Evolutionary conservation across 2,797 vertebrate species (phyloP).

Genomic region (Orientallactaga sibirica): DNA sequence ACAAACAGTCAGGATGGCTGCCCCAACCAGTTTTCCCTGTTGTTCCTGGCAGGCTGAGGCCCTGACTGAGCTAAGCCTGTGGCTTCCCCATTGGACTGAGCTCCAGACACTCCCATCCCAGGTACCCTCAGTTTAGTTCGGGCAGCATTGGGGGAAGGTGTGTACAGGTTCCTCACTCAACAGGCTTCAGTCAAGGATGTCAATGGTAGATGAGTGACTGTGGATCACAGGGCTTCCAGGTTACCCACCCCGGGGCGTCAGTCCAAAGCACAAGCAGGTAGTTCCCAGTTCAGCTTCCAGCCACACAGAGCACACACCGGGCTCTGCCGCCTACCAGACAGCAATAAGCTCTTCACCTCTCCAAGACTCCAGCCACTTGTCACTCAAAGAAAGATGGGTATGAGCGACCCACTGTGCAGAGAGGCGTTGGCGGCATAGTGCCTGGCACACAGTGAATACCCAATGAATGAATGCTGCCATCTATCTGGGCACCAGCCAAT

Average conservation of each 20-base stretch:
- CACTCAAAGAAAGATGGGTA: fast-evolving
- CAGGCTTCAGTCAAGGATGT: neutral
- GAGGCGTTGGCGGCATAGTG: neutral
- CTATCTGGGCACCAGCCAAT: neutral
- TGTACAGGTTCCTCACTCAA: neutral
- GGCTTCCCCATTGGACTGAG: neutral
- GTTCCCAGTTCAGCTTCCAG: neutral
- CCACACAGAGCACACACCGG: neutral
- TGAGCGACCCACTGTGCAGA: neutral
- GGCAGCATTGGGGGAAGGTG: too few species aligned
- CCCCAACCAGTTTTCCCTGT: constrained; percentile 69
- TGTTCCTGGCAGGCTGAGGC: neutral
- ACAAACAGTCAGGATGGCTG: constrained; percentile 29
- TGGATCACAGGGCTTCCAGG: neutral
- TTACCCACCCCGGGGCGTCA: fast-evolving
- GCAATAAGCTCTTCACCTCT: neutral
- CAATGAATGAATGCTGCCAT: neutral
- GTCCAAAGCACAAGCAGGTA: neutral
- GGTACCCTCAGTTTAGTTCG: neutral
- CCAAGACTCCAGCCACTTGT: neutral
- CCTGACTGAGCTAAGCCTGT: neutral
- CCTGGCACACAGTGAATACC: neutral
- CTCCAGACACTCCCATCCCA: neutral
- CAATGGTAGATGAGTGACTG: neutral
- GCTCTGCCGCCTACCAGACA: neutral